A percentile compares a stretch with the other conserved stretches of the same genome.
Conservation (phyloP, 1,140 invertebrate genomes). For the Helicorthomorpha holstii region DNA sequence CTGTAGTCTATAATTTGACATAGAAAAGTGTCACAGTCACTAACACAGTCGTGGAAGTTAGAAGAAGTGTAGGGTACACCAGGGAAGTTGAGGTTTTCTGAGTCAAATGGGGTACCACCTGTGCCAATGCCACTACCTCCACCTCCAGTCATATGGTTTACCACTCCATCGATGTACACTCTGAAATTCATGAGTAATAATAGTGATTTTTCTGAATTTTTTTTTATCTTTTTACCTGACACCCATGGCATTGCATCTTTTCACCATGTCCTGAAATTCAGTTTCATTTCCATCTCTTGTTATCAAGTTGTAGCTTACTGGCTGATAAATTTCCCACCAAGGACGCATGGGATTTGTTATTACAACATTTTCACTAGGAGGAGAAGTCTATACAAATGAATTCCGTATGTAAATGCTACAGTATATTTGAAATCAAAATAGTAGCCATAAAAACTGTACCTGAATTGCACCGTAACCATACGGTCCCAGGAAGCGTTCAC, state of each 20-base stretch:
- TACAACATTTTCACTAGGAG: constrained; percentile 15
- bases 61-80: constrained; percentile 30
- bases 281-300: constrained; percentile 56
- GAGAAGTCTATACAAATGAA: constrained; percentile 15
- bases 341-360: constrained; percentile 28
- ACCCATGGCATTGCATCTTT: constrained; percentile 34
- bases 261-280: constrained; percentile 52
- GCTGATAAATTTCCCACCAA: constrained; percentile 77
- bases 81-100: constrained; percentile 21
- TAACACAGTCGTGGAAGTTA: constrained; percentile 20
- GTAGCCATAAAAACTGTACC: constrained; percentile 17
- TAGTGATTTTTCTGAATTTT: no score
- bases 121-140: constrained; percentile 34
- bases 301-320: constrained; percentile 58
- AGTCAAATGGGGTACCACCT: constrained; percentile 36
- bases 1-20: constrained; percentile 19
- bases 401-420: not conserved
- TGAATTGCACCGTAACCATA: constrained; percentile 62
- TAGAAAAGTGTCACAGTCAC: constrained; percentile 17
- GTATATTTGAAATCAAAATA: not conserved
- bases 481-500: constrained; percentile 57
- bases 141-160: constrained; percentile 74
- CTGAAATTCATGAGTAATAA: no score
- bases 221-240: constrained; percentile 24
- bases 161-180: constrained; percentile 66